phyloP scores from a whole-genome alignment of 2,797 vertebrate genomes.

The Apogon hyalosoma region DNA sequence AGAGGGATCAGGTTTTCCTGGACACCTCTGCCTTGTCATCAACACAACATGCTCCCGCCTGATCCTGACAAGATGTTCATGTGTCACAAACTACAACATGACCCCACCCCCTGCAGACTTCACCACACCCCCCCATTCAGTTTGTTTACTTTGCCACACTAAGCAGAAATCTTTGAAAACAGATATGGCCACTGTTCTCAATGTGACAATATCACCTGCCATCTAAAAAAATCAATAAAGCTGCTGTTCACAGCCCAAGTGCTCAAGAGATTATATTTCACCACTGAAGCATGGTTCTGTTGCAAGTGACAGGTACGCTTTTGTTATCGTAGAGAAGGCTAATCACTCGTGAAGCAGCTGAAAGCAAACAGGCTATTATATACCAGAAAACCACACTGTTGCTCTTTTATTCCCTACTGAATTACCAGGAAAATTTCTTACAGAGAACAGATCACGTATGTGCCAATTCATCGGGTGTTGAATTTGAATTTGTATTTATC shows the following conservation, averaged over 20 bases:
- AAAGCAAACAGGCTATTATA: slow-evolving; percentile 67
- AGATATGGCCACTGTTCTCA: slow-evolving; percentile 52
- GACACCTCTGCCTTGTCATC: slow-evolving; percentile 74
- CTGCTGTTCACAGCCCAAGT: slow-evolving; percentile 60
- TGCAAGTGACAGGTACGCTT: slow-evolving; percentile 59
- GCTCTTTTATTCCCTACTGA: slow-evolving; percentile 55
- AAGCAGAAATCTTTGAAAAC: slow-evolving; percentile 53
- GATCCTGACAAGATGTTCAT: slow-evolving; percentile 73
- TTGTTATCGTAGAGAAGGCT: slow-evolving; percentile 60
- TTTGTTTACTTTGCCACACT: slow-evolving; percentile 63
- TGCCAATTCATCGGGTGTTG: slow-evolving; percentile 52
- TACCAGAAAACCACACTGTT: slow-evolving; percentile 62
- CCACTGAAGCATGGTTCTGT: slow-evolving; percentile 26
- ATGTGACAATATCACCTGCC: slow-evolving; percentile 73
- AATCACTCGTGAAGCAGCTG: slow-evolving; percentile 60
- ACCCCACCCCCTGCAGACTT: slow-evolving; percentile 34
- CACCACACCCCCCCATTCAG: slow-evolving; percentile 2
- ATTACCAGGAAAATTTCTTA: slow-evolving; percentile 30
- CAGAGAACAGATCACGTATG: slow-evolving; percentile 39
- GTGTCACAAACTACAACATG: slow-evolving; percentile 48
- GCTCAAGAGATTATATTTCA: slow-evolving; percentile 54
- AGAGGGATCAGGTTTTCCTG: slow-evolving; percentile 63
- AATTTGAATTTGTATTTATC: slow-evolving; percentile 69
- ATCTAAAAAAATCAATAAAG: slow-evolving; percentile 68
- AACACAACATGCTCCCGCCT: slow-evolving; percentile 46